Evolutionary conservation across 2,113 vertebrate species (phyloP).

Genomic region (Platichthys flesus): DNA sequence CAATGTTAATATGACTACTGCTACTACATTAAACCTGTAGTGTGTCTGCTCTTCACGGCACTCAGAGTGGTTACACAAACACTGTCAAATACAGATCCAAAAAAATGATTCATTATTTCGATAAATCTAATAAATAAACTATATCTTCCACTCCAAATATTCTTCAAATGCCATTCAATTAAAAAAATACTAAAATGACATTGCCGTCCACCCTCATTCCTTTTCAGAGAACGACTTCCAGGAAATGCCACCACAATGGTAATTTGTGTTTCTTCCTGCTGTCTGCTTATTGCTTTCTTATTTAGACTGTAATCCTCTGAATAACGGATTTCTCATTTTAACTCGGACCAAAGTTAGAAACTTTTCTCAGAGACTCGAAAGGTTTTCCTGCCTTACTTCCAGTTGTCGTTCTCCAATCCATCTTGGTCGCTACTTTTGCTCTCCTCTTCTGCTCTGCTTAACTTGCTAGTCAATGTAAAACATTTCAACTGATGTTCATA

Average conservation of each 20-base stretch:
- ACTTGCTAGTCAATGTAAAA: not conserved
- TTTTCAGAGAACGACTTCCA: not conserved
- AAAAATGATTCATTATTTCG: not conserved
- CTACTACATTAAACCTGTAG: not conserved
- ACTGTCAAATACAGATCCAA: not conserved
- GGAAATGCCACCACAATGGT: not conserved
- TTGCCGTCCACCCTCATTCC: not conserved
- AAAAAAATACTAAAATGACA: not conserved
- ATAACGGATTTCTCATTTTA: not conserved
- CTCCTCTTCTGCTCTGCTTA: not conserved
- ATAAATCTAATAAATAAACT: not conserved
- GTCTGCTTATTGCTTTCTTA: not conserved
- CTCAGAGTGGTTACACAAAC: not conserved
- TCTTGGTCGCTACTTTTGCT: not conserved
- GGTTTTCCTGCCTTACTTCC: no score
- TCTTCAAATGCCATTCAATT: not conserved
- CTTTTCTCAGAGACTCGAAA: not conserved
- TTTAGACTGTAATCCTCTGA: no score
- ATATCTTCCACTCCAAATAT: not conserved
- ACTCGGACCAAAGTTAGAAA: not conserved
- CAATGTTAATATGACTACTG: not conserved
- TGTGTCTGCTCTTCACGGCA: not conserved
- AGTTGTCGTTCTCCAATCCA: not conserved
- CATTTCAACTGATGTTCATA: not conserved
- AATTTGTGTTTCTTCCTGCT: not conserved